Conservation (phyloP, 2,113 vertebrate genomes). For the Dolichallabes microphthalmus region DNA sequence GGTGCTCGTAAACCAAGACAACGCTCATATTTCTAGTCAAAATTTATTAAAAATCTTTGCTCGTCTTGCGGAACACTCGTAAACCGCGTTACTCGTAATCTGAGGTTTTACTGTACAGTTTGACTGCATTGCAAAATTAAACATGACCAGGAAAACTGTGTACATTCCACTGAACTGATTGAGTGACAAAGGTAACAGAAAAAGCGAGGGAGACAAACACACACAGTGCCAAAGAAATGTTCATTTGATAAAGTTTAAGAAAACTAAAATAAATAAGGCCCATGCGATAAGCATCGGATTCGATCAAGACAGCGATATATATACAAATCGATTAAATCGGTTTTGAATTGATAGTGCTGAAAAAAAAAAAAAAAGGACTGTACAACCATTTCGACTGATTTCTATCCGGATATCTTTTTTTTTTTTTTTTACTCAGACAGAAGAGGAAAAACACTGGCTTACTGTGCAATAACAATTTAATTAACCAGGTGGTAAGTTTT, state of each 20-base stretch:
- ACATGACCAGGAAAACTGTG: not conserved
- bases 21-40: too few species aligned
- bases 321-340: not conserved
- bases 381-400: not conserved
- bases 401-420: not conserved
- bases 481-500: not conserved
- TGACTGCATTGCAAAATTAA: too few species aligned
- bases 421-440: too few species aligned
- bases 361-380: too few species aligned
- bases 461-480: not conserved
- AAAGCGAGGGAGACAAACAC: not conserved
- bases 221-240: constrained; percentile 1
- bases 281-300: not conserved
- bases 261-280: not conserved
- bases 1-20: too few species aligned
- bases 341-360: not conserved
- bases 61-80: too few species aligned
- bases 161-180: too few species aligned
- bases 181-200: not conserved
- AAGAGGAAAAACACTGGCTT: not conserved
- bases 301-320: not conserved
- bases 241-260: not conserved
- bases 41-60: too few species aligned
- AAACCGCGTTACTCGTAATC: too few species aligned
- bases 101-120: too few species aligned